A percentile compares a stretch with the other conserved stretches of the same genome.
phyloP scores from a whole-genome alignment of 2,113 vertebrate species.

The Oxyruncus cristatus region DNA sequence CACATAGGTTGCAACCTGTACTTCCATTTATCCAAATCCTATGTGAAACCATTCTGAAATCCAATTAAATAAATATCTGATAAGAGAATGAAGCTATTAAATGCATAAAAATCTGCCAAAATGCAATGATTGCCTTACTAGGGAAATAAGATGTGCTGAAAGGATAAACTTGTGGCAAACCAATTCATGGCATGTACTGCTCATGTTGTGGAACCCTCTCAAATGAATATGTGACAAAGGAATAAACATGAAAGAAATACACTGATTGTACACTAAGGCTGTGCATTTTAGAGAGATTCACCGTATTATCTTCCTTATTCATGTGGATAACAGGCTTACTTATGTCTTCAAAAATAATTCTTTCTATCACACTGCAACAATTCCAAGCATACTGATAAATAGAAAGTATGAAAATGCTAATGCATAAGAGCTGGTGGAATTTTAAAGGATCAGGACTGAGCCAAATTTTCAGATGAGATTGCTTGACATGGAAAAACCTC shows the following conservation, averaged over 20 bases:
- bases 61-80: constrained; percentile 61
- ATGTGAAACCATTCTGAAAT: constrained; percentile 19
- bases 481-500: constrained; percentile 38
- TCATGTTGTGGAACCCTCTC: constrained; percentile 34
- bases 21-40: constrained; percentile 37
- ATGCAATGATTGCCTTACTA: constrained; percentile 1
- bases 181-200: constrained; percentile 19
- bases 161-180: constrained; percentile 26
- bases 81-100: constrained; percentile 48
- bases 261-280: constrained; percentile 49
- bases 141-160: constrained; percentile 16
- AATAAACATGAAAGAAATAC: constrained; percentile 64
- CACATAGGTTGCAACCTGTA: constrained; percentile 8
- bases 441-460: constrained; percentile 43
- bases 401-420: constrained; percentile 54
- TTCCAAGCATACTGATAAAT: constrained; percentile 41
- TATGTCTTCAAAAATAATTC: constrained; percentile 65
- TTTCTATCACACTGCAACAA: constrained; percentile 46
- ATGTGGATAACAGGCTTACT: constrained; percentile 68
- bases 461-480: constrained; percentile 58
- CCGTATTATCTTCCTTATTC: constrained; percentile 54
- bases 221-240: constrained; percentile 57
- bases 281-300: constrained; percentile 54
- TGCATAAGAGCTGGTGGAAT: constrained; percentile 23
- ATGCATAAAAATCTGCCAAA: constrained; percentile 22